Evolutionary conservation across 2,888 invertebrate species (phyloP).

Genomic region (Lithosia quadra): DNA sequence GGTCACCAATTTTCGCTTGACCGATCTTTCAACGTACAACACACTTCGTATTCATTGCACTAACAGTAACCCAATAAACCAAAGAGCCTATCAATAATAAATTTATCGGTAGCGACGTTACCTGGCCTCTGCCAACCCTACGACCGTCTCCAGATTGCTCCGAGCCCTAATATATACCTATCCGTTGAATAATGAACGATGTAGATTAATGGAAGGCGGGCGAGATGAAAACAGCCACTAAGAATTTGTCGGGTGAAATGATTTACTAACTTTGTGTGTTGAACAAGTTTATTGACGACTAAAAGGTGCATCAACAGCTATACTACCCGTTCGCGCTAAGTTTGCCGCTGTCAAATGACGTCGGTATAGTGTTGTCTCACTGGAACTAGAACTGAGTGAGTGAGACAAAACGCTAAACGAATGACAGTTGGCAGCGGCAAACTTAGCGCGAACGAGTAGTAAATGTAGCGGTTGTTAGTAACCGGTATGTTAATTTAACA

Average conservation of each 20-base stretch:
- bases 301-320: constrained; percentile 12
- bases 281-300: constrained; percentile 5
- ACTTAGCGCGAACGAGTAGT: no score
- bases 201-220: constrained; percentile 37
- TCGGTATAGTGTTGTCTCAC: no score
- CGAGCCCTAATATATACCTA: constrained; percentile 28
- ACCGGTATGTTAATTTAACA: background rate
- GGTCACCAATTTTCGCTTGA: background rate
- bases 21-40: background rate
- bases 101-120: constrained; percentile 14
- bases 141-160: constrained; percentile 9
- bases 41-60: background rate
- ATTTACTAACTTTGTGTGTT: constrained; percentile 18
- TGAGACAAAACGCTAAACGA: no score
- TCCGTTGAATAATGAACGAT: constrained; percentile 46
- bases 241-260: constrained; percentile 17
- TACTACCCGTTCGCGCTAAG: no score
- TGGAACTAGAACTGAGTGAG: no score
- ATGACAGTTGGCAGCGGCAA: no score
- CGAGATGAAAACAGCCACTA: constrained; percentile 6
- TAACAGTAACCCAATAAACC: constrained; percentile 1
- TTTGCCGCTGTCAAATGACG: no score
- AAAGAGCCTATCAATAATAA: constrained; percentile 22
- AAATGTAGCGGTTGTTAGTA: background rate
- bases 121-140: constrained; percentile 9